These are phyloP conservation scores for Mormyrus proboscirostris DNA, from an alignment of 2,797 vertebrate species.

Conservation along the genomic window DNA sequence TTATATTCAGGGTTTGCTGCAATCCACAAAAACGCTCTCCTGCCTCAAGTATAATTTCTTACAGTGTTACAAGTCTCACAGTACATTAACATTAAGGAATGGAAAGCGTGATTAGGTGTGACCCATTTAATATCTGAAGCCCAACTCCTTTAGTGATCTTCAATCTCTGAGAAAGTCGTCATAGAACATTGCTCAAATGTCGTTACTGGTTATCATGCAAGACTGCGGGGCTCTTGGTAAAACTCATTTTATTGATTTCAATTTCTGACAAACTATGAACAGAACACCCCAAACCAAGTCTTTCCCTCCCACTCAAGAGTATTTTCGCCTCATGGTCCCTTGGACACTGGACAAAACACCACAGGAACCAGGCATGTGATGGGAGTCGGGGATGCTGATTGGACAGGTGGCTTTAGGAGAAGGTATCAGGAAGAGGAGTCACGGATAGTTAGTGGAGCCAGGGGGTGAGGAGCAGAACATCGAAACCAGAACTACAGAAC, in stretches of 20 bases:
- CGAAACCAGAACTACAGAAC: neutral
- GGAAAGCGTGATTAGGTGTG: neutral
- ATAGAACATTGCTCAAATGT: neutral
- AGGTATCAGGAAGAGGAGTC: neutral
- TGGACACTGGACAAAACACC: neutral
- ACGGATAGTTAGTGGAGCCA: neutral
- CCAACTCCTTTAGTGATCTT: neutral
- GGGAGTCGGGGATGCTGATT: neutral
- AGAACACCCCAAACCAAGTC: neutral
- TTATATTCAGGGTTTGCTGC: neutral
- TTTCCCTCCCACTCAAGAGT: neutral
- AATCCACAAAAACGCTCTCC: neutral
- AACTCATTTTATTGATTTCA: neutral
- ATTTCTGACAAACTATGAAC: neutral
- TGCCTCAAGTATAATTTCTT: neutral
- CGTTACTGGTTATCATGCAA: neutral
- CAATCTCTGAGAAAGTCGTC: neutral
- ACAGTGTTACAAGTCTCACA: neutral
- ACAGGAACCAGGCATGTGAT: neutral
- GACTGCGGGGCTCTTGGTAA: neutral
- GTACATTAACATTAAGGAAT: neutral
- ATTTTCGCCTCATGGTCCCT: neutral
- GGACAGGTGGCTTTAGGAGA: neutral
- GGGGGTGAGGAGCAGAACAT: neutral
- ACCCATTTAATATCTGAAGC: neutral